These are phyloP conservation scores for Hassar affinis DNA, from an alignment of 2,113 vertebrate species.

Conservation along the genomic window DNA sequence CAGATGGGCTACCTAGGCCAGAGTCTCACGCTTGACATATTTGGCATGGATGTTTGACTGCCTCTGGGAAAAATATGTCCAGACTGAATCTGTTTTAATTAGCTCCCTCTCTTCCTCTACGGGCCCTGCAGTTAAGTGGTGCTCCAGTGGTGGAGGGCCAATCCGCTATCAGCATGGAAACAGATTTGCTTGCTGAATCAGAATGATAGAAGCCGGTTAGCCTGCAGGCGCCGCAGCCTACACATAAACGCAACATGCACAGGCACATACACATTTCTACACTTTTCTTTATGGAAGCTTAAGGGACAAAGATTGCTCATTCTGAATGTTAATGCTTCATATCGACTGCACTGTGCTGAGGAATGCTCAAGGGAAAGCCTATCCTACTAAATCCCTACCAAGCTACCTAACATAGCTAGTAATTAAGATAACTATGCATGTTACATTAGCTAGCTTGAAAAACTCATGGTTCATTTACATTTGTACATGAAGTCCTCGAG, in stretches of 20 bases:
- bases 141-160: slow-evolving; percentile 19
- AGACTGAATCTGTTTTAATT: slow-evolving; percentile 43
- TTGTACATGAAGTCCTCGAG: not conserved
- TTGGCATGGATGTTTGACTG: slow-evolving; percentile 26
- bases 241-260: slow-evolving; percentile 15
- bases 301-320: slow-evolving; percentile 27
- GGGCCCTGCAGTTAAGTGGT: slow-evolving; percentile 33
- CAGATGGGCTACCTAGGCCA: slow-evolving; percentile 16
- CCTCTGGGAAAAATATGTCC: slow-evolving; percentile 33
- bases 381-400: not conserved
- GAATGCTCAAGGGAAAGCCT: not conserved
- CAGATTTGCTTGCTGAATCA: slow-evolving; percentile 41
- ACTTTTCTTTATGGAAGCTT: slow-evolving; percentile 9
- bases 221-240: not conserved
- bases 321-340: not conserved
- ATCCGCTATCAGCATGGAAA: slow-evolving; percentile 41
- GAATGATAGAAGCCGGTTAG: slow-evolving; percentile 22
- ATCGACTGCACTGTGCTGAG: not conserved
- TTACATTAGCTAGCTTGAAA: not conserved
- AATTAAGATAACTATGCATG: not conserved
- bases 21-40: slow-evolving; percentile 36
- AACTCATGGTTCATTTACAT: not conserved
- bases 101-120: slow-evolving; percentile 15
- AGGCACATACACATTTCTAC: slow-evolving; percentile 5
- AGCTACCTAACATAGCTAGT: not conserved